Percentiles rank a stretch among this genome's conserved stretches.
Evolutionary conservation across 2,113 vertebrate species (phyloP).

Genomic region (Bubo scandiacus): DNA sequence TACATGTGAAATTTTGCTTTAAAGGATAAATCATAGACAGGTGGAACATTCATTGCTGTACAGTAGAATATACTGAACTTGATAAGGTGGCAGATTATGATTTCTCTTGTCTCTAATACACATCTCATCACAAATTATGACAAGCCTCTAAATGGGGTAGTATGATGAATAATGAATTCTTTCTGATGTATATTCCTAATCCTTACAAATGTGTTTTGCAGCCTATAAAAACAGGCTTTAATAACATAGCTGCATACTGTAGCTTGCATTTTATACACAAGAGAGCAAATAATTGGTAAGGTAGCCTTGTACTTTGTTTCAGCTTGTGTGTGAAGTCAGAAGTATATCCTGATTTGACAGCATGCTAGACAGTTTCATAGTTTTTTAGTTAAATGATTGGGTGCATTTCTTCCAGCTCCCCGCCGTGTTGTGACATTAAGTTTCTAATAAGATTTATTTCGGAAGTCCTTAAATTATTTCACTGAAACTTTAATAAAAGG

Average conservation of each 20-base stretch:
- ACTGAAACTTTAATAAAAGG: not conserved
- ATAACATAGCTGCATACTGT: not conserved
- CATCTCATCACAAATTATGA: not conserved
- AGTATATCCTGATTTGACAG: not conserved
- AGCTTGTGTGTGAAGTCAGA: not conserved
- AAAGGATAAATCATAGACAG: not conserved
- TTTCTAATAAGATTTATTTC: not conserved
- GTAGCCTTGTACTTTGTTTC: not conserved
- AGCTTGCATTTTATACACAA: not conserved
- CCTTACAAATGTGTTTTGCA: not conserved
- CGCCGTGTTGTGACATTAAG: too few species aligned
- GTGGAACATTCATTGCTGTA: not conserved
- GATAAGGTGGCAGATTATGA: not conserved
- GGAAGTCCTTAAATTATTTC: not conserved
- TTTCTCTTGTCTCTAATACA: not conserved
- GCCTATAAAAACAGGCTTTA: not conserved
- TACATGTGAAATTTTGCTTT: not conserved
- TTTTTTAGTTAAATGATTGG: not conserved
- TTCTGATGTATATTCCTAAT: not conserved
- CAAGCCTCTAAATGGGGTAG: not conserved
- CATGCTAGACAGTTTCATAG: not conserved
- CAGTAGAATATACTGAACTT: not conserved
- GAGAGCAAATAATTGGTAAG: not conserved
- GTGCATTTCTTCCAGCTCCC: not conserved
- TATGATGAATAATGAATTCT: not conserved